phyloP scores from a whole-genome alignment of 2,888 invertebrate species.

The Drosophila mimica region DNA sequence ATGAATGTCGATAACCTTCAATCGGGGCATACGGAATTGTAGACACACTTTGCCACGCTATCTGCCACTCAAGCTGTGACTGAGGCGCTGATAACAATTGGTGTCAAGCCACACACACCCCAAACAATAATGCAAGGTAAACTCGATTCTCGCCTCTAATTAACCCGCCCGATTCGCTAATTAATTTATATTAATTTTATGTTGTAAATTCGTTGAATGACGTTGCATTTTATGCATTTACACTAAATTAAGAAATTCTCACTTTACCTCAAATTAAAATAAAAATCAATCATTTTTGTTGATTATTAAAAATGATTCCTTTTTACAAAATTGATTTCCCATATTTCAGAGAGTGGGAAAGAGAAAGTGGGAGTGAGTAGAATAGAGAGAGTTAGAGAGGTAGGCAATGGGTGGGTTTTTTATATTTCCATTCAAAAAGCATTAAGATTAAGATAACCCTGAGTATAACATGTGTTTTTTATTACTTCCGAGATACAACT shows the following conservation, averaged over 20 bases:
- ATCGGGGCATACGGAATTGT: constrained; percentile 19
- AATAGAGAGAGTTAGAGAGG: background rate
- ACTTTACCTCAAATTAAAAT: background rate
- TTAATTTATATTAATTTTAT: background rate
- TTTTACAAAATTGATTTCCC: too few relatives aligned
- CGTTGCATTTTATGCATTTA: background rate
- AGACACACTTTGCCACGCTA: constrained; percentile 2
- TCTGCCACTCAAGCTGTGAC: background rate
- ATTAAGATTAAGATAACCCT: background rate
- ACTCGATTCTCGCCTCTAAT: background rate
- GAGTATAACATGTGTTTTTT: background rate
- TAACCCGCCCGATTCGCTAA: background rate
- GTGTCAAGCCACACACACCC: background rate
- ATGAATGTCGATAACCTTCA: constrained; percentile 18
- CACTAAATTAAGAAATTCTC: background rate
- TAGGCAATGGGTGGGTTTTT: too few relatives aligned
- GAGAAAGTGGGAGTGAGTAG: too few relatives aligned
- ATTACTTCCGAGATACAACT: background rate
- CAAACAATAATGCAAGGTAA: background rate
- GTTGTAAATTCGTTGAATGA: background rate
- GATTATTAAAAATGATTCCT: background rate
- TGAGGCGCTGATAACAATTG: constrained; percentile 27
- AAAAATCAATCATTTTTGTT: background rate
- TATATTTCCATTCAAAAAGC: background rate
- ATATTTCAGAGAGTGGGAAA: too few relatives aligned